A percentile compares a stretch with the other conserved stretches of the same genome.
phyloP scores from a whole-genome alignment of 2,113 vertebrate genomes.

The Catharus minimus region DNA sequence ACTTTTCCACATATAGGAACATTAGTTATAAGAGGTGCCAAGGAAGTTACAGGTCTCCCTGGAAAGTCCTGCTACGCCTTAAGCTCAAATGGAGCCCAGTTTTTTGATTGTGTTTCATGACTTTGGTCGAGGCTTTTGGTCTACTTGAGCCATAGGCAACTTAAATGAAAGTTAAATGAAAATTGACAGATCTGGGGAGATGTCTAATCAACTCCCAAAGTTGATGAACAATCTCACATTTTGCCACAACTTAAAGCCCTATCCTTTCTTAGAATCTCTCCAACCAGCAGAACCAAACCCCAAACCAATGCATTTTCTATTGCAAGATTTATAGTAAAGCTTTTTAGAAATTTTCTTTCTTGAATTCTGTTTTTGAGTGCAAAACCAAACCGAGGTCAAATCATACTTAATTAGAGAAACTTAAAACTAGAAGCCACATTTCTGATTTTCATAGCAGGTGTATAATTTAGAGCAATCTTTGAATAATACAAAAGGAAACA shows the following conservation, averaged over 20 bases:
- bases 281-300: background rate
- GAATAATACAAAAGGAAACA: background rate
- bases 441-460: background rate
- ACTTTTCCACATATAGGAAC: background rate
- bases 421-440: background rate
- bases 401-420: background rate
- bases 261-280: background rate
- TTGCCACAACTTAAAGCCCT: background rate
- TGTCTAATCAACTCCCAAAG: background rate
- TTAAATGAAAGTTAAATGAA: background rate
- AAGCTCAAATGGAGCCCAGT: background rate
- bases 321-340: background rate
- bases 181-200: background rate
- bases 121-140: background rate
- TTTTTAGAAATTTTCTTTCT: background rate
- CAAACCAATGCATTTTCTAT: background rate
- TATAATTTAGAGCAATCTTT: background rate
- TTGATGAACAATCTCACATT: background rate
- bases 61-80: background rate
- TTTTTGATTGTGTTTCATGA: background rate
- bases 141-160: background rate
- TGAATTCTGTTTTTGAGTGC: background rate
- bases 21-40: background rate
- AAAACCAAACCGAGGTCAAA: background rate
- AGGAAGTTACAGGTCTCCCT: background rate